Evolutionary conservation across 2,888 invertebrate species (phyloP).

Genomic region (Agrotis ipsilon): DNA sequence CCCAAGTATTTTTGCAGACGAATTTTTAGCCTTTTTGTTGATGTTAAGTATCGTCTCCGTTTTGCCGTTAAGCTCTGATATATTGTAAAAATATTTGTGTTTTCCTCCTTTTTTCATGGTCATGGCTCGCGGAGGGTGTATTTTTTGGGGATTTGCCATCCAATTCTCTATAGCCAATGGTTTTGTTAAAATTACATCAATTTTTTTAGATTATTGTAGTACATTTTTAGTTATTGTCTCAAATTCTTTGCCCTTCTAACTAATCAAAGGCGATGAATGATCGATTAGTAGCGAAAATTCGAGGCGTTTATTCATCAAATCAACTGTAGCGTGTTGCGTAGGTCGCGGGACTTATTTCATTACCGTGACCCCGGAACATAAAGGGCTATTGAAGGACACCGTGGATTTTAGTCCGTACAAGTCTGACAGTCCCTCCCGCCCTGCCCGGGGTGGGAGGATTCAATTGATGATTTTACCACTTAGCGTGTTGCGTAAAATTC

Average conservation of each 20-base stretch:
- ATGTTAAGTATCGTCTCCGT: conserved; percentile 63
- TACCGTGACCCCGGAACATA: too few species aligned
- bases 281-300: not conserved
- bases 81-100: conserved; percentile 52
- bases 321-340: too few species aligned
- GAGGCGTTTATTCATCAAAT: not conserved
- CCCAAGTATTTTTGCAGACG: conserved; percentile 67
- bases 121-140: conserved; percentile 17
- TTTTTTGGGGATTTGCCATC: conserved; percentile 29
- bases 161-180: not conserved
- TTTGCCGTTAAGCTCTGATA: conserved; percentile 53
- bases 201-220: too few species aligned
- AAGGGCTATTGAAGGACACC: too few species aligned
- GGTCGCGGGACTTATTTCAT: too few species aligned
- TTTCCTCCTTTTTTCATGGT: conserved; percentile 43
- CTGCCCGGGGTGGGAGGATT: too few species aligned
- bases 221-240: fast-evolving
- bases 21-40: conserved; percentile 62
- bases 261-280: too few species aligned
- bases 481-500: too few species aligned
- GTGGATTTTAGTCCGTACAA: too few species aligned
- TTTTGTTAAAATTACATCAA: not conserved
- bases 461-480: too few species aligned
- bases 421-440: too few species aligned
- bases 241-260: not conserved